phyloP scores from a whole-genome alignment of 2,888 invertebrate genomes.

The Himalopsyche kuldschensis region DNA sequence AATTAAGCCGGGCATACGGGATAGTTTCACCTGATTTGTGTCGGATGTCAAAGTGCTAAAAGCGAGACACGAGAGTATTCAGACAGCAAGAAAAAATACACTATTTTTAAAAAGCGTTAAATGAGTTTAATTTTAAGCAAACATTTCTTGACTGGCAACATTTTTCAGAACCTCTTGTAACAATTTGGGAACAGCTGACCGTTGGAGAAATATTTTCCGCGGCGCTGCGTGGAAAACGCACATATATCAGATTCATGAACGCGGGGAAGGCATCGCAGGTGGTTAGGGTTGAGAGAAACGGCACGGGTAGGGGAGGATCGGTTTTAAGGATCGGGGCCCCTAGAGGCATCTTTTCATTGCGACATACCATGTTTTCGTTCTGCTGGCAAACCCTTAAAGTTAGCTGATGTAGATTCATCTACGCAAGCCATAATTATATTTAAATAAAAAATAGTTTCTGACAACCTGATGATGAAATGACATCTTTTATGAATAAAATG shows the following conservation, averaged over 20 bases:
- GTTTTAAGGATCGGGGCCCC: slow-evolving; percentile 3
- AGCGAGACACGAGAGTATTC: no score
- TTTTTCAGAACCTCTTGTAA: neutral
- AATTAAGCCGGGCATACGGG: no score
- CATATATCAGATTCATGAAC: slow-evolving; percentile 13
- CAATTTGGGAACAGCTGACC: neutral
- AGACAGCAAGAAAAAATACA: no score
- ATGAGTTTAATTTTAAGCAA: no score
- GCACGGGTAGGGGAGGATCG: neutral
- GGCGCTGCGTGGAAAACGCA: slow-evolving; percentile 18
- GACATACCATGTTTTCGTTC: neutral
- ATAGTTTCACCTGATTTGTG: no score
- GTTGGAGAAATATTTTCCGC: neutral
- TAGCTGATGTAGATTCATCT: no score
- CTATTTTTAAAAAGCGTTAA: no score
- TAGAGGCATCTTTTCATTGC: slow-evolving; percentile 10
- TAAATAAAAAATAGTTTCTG: no score
- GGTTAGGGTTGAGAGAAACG: neutral
- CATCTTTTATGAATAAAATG: no score
- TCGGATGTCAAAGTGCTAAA: no score
- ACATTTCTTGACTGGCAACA: neutral
- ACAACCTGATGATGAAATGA: no score
- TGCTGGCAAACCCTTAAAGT: neutral
- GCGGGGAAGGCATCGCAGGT: neutral
- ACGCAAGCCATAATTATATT: no score